Evolutionary conservation across 2,797 vertebrate genomes (phyloP), one percentile per base, ranked within the genome.

Genomic region (Micrastur ruficollis): DNA sequence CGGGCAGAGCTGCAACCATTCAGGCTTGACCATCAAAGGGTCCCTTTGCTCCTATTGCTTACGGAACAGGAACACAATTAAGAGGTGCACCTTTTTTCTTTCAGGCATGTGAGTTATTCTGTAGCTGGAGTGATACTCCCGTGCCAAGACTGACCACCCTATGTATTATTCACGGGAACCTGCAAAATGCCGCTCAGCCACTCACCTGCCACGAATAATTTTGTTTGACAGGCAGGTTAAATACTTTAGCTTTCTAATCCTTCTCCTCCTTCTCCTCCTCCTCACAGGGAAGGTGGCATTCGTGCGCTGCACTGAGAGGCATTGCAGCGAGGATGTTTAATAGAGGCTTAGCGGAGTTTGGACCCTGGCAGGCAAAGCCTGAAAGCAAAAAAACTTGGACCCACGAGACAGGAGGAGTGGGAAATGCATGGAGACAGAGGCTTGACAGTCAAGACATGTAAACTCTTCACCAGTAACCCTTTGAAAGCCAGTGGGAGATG

Each of bases 221-320:
- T 84, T 76, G 47, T 76, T 73, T 93, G 86, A 86, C 90, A 93
- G 90, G 52, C n/a, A 93, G 80, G 88, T 89, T 93, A 92, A 95
- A 85, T 34, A 49, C 59, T 68, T 92, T 11, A 53, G 9, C 63
- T 82, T 81, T 63, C 71, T 84, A 63, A 65, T 92, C 75, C 9
- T 89, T 46, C 22, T 90, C 36, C 62, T 89, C 75, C 9, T 89
- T 46, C 22, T 90, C 36, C 58, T 89, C 62, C 82, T 84, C 36
- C 63, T 90, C 0, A 0, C 53, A 49, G 87, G 58, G 55, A 47
- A 68, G 31, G 46, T 26, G 50, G 46, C 32, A 52, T 22, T 42
- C 1, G 0, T 47, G 58, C 49, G 4, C 68, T 53, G 42, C 58
- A 19, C 91, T 14, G 53, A 90, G 61, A 65, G 14, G 17, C 72